A percentile compares a stretch with the other conserved stretches of the same genome.
These are phyloP conservation scores for Psammodynastes pulverulentus DNA, from an alignment of 2,113 vertebrate species.

Conservation along the genomic window DNA sequence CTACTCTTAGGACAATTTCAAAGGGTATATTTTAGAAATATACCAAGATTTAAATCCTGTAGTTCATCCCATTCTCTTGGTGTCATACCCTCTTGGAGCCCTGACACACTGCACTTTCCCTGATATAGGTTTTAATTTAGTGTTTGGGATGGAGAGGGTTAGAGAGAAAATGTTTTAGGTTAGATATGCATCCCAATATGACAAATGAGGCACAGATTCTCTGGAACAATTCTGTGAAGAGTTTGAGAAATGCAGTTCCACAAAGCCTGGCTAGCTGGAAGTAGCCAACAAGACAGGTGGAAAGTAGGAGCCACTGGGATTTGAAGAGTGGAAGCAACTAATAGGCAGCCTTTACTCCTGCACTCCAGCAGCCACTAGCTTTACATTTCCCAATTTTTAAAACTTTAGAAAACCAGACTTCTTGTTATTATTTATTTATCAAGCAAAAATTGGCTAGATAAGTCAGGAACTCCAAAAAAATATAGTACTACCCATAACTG, in stretches of 20 bases:
- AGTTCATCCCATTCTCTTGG: neutral
- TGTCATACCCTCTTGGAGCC: neutral
- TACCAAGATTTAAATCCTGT: neutral
- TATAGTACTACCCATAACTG: slow-evolving; percentile 11
- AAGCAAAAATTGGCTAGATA: neutral
- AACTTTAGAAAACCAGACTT: neutral
- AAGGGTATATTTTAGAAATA: neutral
- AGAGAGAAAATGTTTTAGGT: neutral
- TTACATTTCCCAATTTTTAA: neutral
- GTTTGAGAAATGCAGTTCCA: neutral
- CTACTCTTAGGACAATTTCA: neutral
- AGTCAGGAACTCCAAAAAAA: neutral
- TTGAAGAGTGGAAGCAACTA: neutral
- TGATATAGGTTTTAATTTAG: neutral
- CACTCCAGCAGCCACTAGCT: neutral
- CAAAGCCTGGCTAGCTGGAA: neutral
- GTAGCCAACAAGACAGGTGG: neutral
- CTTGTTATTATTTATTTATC: slow-evolving; percentile 14
- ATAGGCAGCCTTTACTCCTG: neutral
- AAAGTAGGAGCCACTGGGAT: neutral
- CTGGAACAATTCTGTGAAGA: neutral
- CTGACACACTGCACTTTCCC: neutral
- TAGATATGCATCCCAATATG: neutral
- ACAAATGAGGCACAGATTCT: neutral
- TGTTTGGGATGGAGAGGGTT: neutral